Evolutionary conservation across 1,140 invertebrate genomes (phyloP), one percentile per base, ranked within the genome.

Genomic region (Anastrepha ludens): DNA sequence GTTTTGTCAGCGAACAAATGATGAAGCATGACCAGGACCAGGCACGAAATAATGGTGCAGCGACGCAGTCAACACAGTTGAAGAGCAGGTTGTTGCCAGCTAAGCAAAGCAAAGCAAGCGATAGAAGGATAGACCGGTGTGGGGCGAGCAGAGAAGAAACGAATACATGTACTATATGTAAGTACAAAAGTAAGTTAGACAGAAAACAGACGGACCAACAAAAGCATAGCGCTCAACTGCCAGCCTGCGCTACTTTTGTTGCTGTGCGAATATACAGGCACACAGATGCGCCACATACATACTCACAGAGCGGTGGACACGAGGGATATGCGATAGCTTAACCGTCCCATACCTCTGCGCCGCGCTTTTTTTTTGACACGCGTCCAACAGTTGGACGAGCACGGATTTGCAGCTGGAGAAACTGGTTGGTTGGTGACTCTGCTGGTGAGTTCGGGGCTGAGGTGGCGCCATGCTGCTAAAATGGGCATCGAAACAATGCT

Each of bases 1-100:
- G 74, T 81, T 81, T 81, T 81, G 74, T 81, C 74, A 81, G 41
- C 74, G 74, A 81, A 81, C 74, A 81, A 81, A 81, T 81, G 74
- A 81, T 81, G 74, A 55, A 81, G 74, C 47, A 81, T 81, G 74
- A 81, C 74, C 74, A 81, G 47, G n/a, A 81, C n/a, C 74, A n/a
- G 47, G 44, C 20, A 81, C 74, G 20, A 81, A 81, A 81, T 81
- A 55, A 81, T 81, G 74, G 15, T 50, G 47, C n/a, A 55, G 74
- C 47, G 20, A 50, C 74, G 20, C 74, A 78, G 74, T 11, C 74
- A n/a, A 55, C 47, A 50, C 74, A 62, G 13, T 62, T 15, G 15
- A 62, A 17, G 17, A 20, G 74, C 74, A 55, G 17, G 44, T 41
- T 50, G 47, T 81, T 50, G 74, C 44, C 9, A 55, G n/a, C 44